Percentiles rank a stretch among this genome's conserved stretches.
These are phyloP conservation scores for Sarcophaga peregrina DNA, from an alignment of 1,140 invertebrate species.

Conservation along the genomic window DNA sequence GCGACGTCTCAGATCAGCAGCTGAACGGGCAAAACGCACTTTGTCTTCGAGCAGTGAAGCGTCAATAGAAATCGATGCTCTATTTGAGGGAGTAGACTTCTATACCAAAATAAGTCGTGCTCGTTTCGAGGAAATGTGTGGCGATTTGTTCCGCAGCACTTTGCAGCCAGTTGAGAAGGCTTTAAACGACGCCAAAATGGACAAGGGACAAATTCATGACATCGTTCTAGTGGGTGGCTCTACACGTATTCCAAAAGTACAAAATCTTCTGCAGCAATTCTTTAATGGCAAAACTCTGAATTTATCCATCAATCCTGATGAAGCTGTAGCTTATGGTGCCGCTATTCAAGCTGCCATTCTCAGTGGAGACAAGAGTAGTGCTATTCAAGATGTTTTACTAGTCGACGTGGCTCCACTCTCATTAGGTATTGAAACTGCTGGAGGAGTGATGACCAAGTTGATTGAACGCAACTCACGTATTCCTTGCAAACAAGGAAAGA, in stretches of 20 bases:
- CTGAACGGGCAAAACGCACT: conserved; percentile 76
- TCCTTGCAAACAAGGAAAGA: conserved; percentile 75
- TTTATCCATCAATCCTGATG: conserved; percentile 82
- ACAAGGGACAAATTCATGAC: conserved; percentile 75
- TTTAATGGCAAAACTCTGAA: conserved; percentile 74
- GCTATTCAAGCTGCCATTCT: conserved; percentile 82
- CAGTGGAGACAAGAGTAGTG: conserved; percentile 70
- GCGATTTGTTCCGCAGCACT: conserved; percentile 80
- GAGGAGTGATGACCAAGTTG: conserved; percentile 75
- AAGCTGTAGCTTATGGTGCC: conserved; percentile 77
- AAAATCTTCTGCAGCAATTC: conserved; percentile 72
- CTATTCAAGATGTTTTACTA: conserved; percentile 70
- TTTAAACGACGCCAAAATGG: conserved; percentile 78
- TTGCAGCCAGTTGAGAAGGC: conserved; percentile 78
- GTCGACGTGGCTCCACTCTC: conserved; percentile 72
- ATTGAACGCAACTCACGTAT: conserved; percentile 74
- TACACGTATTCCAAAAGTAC: conserved; percentile 74
- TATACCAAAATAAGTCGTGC: conserved; percentile 86
- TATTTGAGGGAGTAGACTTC: conserved; percentile 82
- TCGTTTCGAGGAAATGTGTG: conserved; percentile 85
- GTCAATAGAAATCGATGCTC: conserved; percentile 77
- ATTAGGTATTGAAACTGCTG: conserved; percentile 72
- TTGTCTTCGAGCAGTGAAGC: conserved; percentile 75
- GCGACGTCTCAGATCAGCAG: conserved; percentile 78
- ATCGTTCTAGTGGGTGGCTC: conserved; percentile 75